A percentile compares a stretch with the other conserved stretches of the same genome.
phyloP scores from a whole-genome alignment of 2,888 invertebrate species.

The Epistrophe eligans region DNA sequence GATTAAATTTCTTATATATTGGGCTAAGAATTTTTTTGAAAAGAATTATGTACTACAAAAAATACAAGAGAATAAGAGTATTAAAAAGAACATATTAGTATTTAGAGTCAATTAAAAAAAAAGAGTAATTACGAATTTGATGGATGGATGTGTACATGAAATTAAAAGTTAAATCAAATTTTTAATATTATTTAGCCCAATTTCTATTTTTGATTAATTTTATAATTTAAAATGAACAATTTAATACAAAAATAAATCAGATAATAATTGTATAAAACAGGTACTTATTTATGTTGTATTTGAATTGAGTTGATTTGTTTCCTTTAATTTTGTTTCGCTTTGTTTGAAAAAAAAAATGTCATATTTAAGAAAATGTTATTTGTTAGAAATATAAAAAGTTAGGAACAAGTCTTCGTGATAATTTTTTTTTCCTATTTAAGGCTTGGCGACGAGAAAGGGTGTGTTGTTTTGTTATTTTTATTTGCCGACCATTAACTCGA shows the following conservation, averaged over 20 bases:
- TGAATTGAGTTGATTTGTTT: slow-evolving; percentile 37
- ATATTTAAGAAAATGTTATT: slow-evolving; percentile 1
- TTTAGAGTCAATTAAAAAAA: slow-evolving; percentile 35
- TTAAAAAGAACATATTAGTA: slow-evolving; percentile 39
- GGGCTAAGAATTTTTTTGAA: slow-evolving; percentile 36
- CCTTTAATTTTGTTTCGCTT: slow-evolving; percentile 29
- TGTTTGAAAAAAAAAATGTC: slow-evolving; percentile 33
- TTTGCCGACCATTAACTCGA: neutral
- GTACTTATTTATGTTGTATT: slow-evolving; percentile 71
- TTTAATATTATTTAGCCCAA: slow-evolving; percentile 19
- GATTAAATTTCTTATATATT: slow-evolving; percentile 38
- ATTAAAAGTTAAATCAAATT: slow-evolving; percentile 1
- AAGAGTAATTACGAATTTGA: slow-evolving; percentile 30
- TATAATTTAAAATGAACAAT: slow-evolving; percentile 37
- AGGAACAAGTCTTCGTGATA: slow-evolving; percentile 57
- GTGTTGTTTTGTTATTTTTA: neutral
- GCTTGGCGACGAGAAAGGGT: slow-evolving; percentile 11
- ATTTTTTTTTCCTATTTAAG: slow-evolving; percentile 27
- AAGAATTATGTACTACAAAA: slow-evolving; percentile 3
- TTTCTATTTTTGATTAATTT: slow-evolving; percentile 27
- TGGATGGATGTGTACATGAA: slow-evolving; percentile 68
- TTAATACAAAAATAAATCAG: slow-evolving; percentile 55
- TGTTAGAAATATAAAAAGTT: slow-evolving; percentile 31
- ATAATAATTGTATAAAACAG: slow-evolving; percentile 75
- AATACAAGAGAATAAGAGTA: slow-evolving; percentile 20